Percentiles rank a stretch among this genome's conserved stretches.
phyloP scores from a whole-genome alignment of 2,888 invertebrate species.

The Dryadula phaetusa region DNA sequence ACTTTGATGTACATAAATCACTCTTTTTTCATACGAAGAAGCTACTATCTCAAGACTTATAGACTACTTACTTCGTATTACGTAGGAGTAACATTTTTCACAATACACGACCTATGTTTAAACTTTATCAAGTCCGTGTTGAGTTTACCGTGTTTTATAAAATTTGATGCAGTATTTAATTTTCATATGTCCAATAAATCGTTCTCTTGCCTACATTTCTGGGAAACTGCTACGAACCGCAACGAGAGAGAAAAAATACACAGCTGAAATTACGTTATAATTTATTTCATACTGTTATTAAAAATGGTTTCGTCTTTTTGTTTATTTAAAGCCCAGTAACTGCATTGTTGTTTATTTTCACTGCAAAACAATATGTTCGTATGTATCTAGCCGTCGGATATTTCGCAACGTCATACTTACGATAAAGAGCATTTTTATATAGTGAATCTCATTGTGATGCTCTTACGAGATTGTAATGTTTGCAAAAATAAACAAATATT shows the following conservation, averaged over 20 bases:
- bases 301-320: slow-evolving; percentile 14
- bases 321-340: slow-evolving; percentile 5
- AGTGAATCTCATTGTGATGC: background rate
- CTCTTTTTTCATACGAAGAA: background rate
- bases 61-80: too few relatives aligned
- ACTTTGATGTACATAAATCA: background rate
- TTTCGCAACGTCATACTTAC: background rate
- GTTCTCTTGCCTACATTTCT: slow-evolving; percentile 35
- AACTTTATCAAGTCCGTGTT: slow-evolving; percentile 16
- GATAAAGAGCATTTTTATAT: slow-evolving; percentile 8
- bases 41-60: background rate
- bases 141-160: slow-evolving; percentile 23
- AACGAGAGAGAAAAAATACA: slow-evolving; percentile 32
- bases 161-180: slow-evolving; percentile 39
- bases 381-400: slow-evolving; percentile 2
- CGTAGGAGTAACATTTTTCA: background rate
- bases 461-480: background rate
- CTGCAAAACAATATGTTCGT: slow-evolving; percentile 17
- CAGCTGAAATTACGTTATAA: slow-evolving; percentile 33
- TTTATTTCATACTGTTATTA: slow-evolving; percentile 30
- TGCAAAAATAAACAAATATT: background rate
- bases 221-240: slow-evolving; percentile 37
- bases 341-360: slow-evolving; percentile 12
- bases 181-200: slow-evolving; percentile 43
- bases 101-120: background rate